Percentiles rank a stretch among this genome's conserved stretches.
Evolutionary conservation across 2,113 vertebrate genomes (phyloP).

Genomic region (Clarias macrocephalus): DNA sequence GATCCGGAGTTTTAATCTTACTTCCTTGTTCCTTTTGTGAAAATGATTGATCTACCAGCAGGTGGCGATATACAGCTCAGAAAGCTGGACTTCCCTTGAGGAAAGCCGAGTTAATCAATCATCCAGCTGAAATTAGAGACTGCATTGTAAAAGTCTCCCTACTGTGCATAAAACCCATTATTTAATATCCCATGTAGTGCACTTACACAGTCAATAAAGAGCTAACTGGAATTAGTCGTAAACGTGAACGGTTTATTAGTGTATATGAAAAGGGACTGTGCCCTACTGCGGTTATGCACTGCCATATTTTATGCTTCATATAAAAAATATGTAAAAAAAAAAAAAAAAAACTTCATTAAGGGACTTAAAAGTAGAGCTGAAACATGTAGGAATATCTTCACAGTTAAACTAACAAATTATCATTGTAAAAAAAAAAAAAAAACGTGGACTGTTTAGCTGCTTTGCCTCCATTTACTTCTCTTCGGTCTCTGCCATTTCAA

Average conservation of each 20-base stretch:
- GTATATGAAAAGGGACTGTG: neutral
- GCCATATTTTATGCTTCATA: neutral
- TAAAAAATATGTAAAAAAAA: neutral
- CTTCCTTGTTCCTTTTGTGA: neutral
- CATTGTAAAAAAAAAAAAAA: conserved; percentile 39
- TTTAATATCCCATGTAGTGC: neutral
- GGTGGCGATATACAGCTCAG: conserved; percentile 42
- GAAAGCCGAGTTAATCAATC: neutral
- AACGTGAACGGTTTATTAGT: neutral
- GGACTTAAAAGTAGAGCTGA: neutral
- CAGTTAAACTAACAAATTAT: conserved; percentile 51
- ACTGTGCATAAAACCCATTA: neutral
- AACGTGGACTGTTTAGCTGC: conserved; percentile 53
- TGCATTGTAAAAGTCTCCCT: neutral
- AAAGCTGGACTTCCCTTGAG: neutral
- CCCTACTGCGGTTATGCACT: neutral
- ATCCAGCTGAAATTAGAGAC: conserved; percentile 2
- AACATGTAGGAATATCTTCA: conserved; percentile 3
- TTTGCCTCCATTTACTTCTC: conserved; percentile 54
- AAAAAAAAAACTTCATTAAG: neutral
- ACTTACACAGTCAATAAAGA: neutral
- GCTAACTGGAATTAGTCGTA: neutral
- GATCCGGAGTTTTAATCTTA: no score
- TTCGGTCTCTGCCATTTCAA: conserved; percentile 53
- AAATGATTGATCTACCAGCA: conserved; percentile 24